Base-by-base conservation (phyloP, 2,797 vertebrate genomes). In the Malacoctenus gilli region DNA sequence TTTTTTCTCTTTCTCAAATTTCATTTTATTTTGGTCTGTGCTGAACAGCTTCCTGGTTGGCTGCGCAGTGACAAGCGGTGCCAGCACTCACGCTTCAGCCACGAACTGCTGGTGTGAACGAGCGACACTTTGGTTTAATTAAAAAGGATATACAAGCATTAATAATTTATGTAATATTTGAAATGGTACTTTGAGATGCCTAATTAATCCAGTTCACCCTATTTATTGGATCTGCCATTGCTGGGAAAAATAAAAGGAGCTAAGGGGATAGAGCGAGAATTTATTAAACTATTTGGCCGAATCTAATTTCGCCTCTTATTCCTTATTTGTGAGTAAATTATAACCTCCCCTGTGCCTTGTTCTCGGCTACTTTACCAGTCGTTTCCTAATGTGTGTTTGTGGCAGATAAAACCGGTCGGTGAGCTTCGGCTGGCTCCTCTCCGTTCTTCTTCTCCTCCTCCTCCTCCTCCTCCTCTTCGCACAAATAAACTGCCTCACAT, bases 121-220 rank as follows among this genome's bases (percentile, higher is more conserved):
- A 40, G 19, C 44, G 35, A 68, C 35, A 4, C 22, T 23, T 23
- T 8, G 8, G 8, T 23, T 4, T 4, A 23, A 40, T 30, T 30
- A 58, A 68, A 22, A 48, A 37, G 54, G 48, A 52, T 36, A 68
- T 35, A 53, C 34, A 39, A 18, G 36, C 57, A 69, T 77, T 57
- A 70, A 68, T 79, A 59, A 79, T 72, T 66, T 28, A 72, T 66
- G 59, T 25, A 34, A 55, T 53, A 63, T 68, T 69, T 48, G 39
- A 68, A 68, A 57, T 48, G 35, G 44, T 46, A n/a, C 65, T 58
- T 62, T 70, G 53, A 75, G 50, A 61, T 49, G 31, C 44, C 49
- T 60, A 51, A 71, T 79, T 75, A 75, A 68, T 71, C 57, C 58
- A 30, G 25, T 55, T 65, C 37, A 44, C 23, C 15, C 41, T 50